phyloP scores from a whole-genome alignment of 2,888 invertebrate species.

The Morpho deidamia region DNA sequence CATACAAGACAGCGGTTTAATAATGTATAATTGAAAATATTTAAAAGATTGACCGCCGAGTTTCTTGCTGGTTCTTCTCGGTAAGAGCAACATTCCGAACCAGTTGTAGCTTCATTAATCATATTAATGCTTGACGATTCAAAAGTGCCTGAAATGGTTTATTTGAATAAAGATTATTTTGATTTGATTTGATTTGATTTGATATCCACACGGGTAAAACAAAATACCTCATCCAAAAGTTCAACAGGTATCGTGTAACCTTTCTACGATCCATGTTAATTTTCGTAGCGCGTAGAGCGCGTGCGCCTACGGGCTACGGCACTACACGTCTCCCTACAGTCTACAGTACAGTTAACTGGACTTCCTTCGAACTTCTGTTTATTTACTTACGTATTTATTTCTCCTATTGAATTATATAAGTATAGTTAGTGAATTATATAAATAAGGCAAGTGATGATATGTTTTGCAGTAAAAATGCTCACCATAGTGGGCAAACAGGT shows the following conservation, averaged over 20 bases:
- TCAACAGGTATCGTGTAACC: conserved; percentile 38
- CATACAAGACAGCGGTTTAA: too few species aligned
- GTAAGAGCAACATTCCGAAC: too few species aligned
- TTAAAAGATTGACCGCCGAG: too few species aligned
- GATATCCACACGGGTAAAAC: neutral
- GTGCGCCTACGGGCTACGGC: conserved; percentile 63
- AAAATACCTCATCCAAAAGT: conserved; percentile 6
- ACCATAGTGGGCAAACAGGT: conserved; percentile 84
- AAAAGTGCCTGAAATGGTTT: too few species aligned
- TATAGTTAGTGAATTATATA: too few species aligned
- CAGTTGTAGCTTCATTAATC: too few species aligned
- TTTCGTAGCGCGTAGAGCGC: conserved; percentile 62
- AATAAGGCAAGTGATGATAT: conserved; percentile 8
- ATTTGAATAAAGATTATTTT: too few species aligned
- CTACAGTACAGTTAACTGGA: conserved; percentile 19
- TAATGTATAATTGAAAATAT: too few species aligned
- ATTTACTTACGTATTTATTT: conserved; percentile 5
- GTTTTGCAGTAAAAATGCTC: conserved; percentile 36
- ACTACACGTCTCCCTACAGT: conserved; percentile 26
- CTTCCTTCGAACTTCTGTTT: conserved; percentile 17
- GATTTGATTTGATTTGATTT: too few species aligned
- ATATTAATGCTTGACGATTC: too few species aligned
- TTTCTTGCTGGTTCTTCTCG: too few species aligned
- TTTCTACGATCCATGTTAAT: conserved; percentile 34
- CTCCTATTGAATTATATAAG: neutral